These are phyloP conservation scores for Drosophila paramelanica DNA, from an alignment of 2,888 invertebrate species.

Conservation along the genomic window DNA sequence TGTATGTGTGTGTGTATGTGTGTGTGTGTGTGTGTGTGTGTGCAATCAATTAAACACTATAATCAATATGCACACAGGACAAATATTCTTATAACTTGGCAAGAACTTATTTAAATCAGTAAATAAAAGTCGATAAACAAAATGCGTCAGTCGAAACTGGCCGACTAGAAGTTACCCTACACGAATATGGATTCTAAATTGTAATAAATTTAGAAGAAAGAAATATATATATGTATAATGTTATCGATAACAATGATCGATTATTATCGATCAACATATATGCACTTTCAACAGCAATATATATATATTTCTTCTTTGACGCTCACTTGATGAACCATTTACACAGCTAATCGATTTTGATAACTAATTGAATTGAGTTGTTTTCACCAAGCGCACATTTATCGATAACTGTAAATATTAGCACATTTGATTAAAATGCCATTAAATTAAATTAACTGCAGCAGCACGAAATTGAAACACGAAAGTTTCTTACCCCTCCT, in stretches of 20 bases:
- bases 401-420: background rate
- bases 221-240: too few species aligned
- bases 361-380: background rate
- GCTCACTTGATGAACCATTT: too few species aligned
- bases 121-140: too few species aligned
- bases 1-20: background rate
- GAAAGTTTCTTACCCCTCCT: background rate
- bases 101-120: background rate
- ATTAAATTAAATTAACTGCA: slow-evolving; percentile 9
- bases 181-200: too few species aligned
- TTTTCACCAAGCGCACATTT: background rate
- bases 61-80: background rate
- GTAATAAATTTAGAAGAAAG: too few species aligned
- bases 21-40: background rate
- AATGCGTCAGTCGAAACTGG: too few species aligned
- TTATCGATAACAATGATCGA: background rate
- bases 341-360: too few species aligned
- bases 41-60: slow-evolving; percentile 10
- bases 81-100: background rate
- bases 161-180: background rate
- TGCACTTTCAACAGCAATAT: too few species aligned
- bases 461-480: slow-evolving; percentile 2
- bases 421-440: background rate
- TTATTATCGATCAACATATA: background rate
- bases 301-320: too few species aligned